phyloP scores from a whole-genome alignment of 2,113 vertebrate genomes.

The Trachemys scripta region DNA sequence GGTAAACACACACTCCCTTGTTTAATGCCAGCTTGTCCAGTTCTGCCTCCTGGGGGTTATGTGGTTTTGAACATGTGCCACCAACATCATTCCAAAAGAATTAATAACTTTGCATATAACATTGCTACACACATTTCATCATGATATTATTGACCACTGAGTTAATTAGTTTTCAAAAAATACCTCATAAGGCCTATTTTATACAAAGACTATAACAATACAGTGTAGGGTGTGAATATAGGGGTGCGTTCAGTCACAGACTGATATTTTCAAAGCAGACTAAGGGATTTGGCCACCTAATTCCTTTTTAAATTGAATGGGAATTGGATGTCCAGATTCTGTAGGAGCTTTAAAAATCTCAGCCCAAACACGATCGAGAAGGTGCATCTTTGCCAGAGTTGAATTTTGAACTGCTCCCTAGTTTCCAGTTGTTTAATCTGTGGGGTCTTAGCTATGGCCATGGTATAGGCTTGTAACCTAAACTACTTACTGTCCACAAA shows the following conservation, averaged over 20 bases:
- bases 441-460: background rate
- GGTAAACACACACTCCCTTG: too few species aligned
- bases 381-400: background rate
- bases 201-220: too few species aligned
- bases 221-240: too few species aligned
- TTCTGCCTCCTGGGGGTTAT: too few species aligned
- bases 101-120: background rate
- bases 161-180: background rate
- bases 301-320: background rate
- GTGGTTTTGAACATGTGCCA: too few species aligned
- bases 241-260: background rate
- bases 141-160: background rate
- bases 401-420: background rate
- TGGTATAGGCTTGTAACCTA: background rate
- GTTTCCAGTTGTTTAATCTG: background rate
- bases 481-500: background rate
- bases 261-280: background rate
- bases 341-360: background rate
- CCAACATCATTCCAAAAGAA: background rate
- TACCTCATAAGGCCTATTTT: too few species aligned
- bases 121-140: background rate
- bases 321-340: background rate
- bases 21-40: too few species aligned
- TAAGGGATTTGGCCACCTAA: background rate
- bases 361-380: background rate